Evolutionary conservation across 2,888 invertebrate genomes (phyloP), one percentile per base, ranked within the genome.

Genomic region (Diabrotica balteata): DNA sequence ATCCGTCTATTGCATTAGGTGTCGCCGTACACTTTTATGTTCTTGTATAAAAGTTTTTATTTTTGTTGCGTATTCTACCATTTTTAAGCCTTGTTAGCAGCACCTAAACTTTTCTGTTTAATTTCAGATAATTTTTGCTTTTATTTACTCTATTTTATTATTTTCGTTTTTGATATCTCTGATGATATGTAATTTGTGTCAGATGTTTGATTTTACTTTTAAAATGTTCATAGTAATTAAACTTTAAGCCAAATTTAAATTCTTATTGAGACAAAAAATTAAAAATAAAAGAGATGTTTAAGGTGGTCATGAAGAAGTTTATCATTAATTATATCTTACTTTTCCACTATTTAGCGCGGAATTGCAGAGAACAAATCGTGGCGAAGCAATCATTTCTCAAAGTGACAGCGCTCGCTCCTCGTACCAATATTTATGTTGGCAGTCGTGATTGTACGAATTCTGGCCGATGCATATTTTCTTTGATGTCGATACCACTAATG

Each of bases 401-500:
- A 72, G 73, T 79, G 79, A 79, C 80, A 79, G 75, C 76, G 64
- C 68, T 71, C 74, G 76, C 74, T 73, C 77, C 79, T 76, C 79
- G 77, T 77, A 77, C 77, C 73, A 73, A 76, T 78, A 76, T 79
- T 78, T 78, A 79, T 78, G 78, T 77, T 78, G 74, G 73, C 72
- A 66, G 73, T 71, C 70, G 73, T 74, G 77, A 78, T 78, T 78
- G 77, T 75, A 78, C 76, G 77, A 77, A 78, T 78, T 77, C 77
- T 75, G 76, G 69, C 62, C 66, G 72, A 67, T 68, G 66, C 62
- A 73, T 72, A 72, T 73, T 72, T 67, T 75, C 75, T 77, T 75
- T 76, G 75, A 74, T 71, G 75, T 75, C 75, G 80, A 81, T 81
- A 81, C 75, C 79, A 75, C 80, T 81, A 81, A 81, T 81, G 80